Conservation (phyloP, 2,797 vertebrate genomes). For the Sciurus vulgaris region DNA sequence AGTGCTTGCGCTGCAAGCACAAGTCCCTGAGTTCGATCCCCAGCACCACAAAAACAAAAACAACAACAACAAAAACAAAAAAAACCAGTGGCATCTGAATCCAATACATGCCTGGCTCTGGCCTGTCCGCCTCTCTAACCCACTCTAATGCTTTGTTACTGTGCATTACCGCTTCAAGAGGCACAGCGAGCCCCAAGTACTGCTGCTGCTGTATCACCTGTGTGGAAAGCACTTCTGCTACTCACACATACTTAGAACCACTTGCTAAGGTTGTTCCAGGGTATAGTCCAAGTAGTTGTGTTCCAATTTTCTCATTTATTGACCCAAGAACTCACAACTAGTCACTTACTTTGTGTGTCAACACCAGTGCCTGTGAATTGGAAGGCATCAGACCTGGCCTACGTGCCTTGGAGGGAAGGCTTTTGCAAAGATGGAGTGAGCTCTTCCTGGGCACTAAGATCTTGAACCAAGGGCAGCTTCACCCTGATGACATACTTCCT, state of each 20-base stretch:
- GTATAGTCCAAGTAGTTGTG: neutral
- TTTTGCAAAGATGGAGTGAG: neutral
- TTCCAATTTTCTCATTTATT: neutral
- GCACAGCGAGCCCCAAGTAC: neutral
- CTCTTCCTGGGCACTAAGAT: neutral
- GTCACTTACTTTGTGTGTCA: neutral
- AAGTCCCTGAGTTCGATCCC: too few relatives aligned
- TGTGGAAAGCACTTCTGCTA: neutral
- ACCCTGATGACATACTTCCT: neutral
- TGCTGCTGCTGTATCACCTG: rapidly evolving
- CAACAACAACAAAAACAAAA: too few relatives aligned
- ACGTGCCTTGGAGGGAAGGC: neutral
- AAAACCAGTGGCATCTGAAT: neutral
- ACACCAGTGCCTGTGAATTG: neutral
- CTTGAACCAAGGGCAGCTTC: neutral
- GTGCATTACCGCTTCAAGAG: neutral
- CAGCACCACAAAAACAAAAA: too few relatives aligned
- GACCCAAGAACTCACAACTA: neutral
- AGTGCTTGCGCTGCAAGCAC: too few relatives aligned
- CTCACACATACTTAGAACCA: neutral
- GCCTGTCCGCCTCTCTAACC: neutral
- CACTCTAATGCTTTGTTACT: neutral
- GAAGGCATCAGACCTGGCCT: neutral
- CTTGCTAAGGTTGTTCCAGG: neutral
- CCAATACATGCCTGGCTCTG: neutral